Evolutionary conservation across 1,140 invertebrate species (phyloP), one percentile per base, ranked within the genome.

Genomic region (Andrena cerasifolii): DNA sequence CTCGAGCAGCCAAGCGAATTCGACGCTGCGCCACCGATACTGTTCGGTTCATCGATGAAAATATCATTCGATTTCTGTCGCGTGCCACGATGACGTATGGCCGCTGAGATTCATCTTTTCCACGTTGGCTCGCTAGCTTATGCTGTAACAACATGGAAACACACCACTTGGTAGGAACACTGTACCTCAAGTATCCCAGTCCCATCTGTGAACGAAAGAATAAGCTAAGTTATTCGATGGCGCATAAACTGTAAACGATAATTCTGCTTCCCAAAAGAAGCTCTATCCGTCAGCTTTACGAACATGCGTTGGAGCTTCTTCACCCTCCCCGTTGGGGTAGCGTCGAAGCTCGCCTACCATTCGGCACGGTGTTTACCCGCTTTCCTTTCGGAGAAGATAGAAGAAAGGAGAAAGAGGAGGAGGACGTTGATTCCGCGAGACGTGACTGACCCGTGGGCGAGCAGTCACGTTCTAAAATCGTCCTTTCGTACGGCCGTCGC

Each of bases 401-500:
- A 16, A 16, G 10, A 47, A n/a, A n/a, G 3, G 10, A n/a, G 4
- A 3, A 47, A 10, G 16, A 18, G 28, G 26, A 40, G 12, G 24
- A 36, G 51, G 33, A 56, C 36, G 61, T 75, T 54, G 73, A 76
- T 76, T 67, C 63, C 53, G 31, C 16, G 21, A 7, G 24, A 67
- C 63, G 73, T 76, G 63, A 76, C 58, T 36, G 28, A 33, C n/a
- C 54, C 7, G 14, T 47, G 45, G 45, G 28, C 51, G 59, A 71
- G n/a, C 67, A 71, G 26, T 43, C 49, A 53, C 26, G 40, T 18
- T 49, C 45, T 51, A 51, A 59, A 68, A 54, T 61, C 53, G 45
- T 58, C 47, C 67, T 54, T 53, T 75, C 49, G 40, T 58, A 63
- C 58, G 73, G 56, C 73, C 73, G 83, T n/a, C n/a, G 66, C 61